phyloP scores from a whole-genome alignment of 2,888 invertebrate genomes.

The Argyresthia albistria region DNA sequence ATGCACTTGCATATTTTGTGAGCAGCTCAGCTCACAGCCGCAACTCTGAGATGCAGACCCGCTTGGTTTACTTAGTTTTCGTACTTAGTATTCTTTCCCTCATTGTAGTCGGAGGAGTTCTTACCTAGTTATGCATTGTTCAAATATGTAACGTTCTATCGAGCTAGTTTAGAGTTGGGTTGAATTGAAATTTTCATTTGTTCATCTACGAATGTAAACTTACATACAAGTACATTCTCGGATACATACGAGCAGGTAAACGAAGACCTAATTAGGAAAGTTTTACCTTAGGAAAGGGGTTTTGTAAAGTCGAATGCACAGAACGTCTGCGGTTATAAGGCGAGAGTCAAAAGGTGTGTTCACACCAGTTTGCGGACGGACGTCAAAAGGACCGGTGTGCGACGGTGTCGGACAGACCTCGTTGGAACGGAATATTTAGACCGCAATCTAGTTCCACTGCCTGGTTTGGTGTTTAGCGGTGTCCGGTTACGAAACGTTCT shows the following conservation, averaged over 20 bases:
- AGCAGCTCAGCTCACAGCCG: conserved; percentile 14
- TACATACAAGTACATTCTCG: too few species aligned
- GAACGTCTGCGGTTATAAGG: conserved; percentile 63
- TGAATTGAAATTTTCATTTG: too few species aligned
- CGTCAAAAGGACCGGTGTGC: conserved; percentile 40
- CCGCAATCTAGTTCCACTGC: conserved; percentile 46
- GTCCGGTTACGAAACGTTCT: neutral
- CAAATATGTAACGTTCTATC: conserved; percentile 9
- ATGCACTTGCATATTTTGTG: conserved; percentile 47
- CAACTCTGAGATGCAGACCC: neutral
- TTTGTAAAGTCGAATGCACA: conserved; percentile 40
- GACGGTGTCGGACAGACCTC: conserved; percentile 42
- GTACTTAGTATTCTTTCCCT: conserved; percentile 3
- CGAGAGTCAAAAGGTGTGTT: conserved; percentile 61
- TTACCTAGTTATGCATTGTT: neutral
- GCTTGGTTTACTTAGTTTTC: conserved; percentile 3
- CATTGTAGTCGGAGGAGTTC: neutral
- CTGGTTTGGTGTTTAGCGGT: conserved; percentile 23
- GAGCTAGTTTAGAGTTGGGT: neutral
- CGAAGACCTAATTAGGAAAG: too few species aligned
- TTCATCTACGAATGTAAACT: too few species aligned
- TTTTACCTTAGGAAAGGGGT: conserved; percentile 20
- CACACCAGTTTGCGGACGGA: conserved; percentile 30
- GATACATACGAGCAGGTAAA: too few species aligned
- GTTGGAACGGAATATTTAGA: conserved; percentile 26